These are phyloP conservation scores for Thunnus albacares DNA, from an alignment of 2,797 vertebrate genomes.

Conservation along the genomic window DNA sequence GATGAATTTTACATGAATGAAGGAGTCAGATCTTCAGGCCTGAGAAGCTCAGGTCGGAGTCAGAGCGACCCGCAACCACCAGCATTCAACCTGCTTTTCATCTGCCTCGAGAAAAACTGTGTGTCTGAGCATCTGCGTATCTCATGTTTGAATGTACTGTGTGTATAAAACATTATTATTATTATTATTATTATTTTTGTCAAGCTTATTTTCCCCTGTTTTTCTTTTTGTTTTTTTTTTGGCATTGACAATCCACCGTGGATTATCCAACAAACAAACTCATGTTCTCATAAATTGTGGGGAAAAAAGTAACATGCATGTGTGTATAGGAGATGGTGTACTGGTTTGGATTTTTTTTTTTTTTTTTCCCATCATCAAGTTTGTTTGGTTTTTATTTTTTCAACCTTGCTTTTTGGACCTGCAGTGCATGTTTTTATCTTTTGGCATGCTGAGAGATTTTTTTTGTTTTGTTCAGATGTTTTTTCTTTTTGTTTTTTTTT, in stretches of 20 bases:
- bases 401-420: slow-evolving; percentile 54
- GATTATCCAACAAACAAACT: slow-evolving; percentile 53
- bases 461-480: slow-evolving; percentile 21
- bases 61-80: slow-evolving; percentile 56
- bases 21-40: not conserved
- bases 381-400: slow-evolving; percentile 35
- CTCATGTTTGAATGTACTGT: slow-evolving; percentile 66
- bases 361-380: not conserved
- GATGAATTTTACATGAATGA: slow-evolving; percentile 12
- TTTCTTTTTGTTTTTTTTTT: slow-evolving; percentile 22
- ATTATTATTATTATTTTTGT: slow-evolving; percentile 17
- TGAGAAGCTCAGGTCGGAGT: not conserved
- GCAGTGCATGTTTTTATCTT: slow-evolving; percentile 77
- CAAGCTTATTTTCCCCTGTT: slow-evolving; percentile 8
- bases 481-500: slow-evolving; percentile 30
- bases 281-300: slow-evolving; percentile 46
- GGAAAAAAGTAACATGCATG: slow-evolving; percentile 35
- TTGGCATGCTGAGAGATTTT: slow-evolving; percentile 75
- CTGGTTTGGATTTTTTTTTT: slow-evolving; percentile 32
- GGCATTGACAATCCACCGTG: slow-evolving; percentile 78
- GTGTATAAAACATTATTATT: slow-evolving; percentile 34
- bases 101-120: slow-evolving; percentile 39
- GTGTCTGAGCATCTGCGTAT: slow-evolving; percentile 41
- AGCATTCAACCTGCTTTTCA: slow-evolving; percentile 60
- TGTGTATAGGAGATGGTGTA: slow-evolving; percentile 45